Evolutionary conservation across 2,797 vertebrate genomes (phyloP), one percentile per base, ranked within the genome.

Genomic region (Clarias platycephalus): DNA sequence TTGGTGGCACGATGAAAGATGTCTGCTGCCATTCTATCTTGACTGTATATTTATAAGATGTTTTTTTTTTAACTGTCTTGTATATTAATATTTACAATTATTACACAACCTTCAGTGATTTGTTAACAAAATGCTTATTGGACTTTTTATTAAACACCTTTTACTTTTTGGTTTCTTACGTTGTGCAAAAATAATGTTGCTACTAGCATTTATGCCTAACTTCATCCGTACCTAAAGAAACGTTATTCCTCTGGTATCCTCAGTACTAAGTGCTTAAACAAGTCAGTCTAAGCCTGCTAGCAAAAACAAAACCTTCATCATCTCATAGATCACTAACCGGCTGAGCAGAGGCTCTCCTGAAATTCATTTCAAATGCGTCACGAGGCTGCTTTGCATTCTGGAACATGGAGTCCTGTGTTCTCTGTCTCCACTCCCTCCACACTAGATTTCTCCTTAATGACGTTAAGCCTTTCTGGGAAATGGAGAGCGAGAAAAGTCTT

Each of bases 1-100:
- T 26, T 28, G 44, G 16, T 16, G 67, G 26, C 34, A 4, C 9
- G 31, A 58, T 62, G 58, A 24, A 40, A 76, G 26, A 78, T 3
- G 44, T 55, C 24, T 74, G 75, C 58, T 70, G 37, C 26, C 53
- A 83, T 60, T 44, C 28, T 28, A 13, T 22, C n/a, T 83, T 62
- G 57, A 83, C 53, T 4, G 12, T 4, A 71, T 63, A 34, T 71
- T 28, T 49, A 49, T 53, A 53, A 49, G 10, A 49, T 49, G 44
- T n/a, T 49, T 49, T 49, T 49, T 49, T 49, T 13, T 57, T 31
- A n/a, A 58, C 34, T 57, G 8, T 34, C 28, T 77, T 77, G 55
- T 28, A 24, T 60, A 58, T 58, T 24, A 37, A 76, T 76, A 74
- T 76, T 57, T 57, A 34, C 31, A 57, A 34, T 34, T 24, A 58